Conservation (phyloP, 1,140 invertebrate species). For the Cryptotermes secundus region DNA sequence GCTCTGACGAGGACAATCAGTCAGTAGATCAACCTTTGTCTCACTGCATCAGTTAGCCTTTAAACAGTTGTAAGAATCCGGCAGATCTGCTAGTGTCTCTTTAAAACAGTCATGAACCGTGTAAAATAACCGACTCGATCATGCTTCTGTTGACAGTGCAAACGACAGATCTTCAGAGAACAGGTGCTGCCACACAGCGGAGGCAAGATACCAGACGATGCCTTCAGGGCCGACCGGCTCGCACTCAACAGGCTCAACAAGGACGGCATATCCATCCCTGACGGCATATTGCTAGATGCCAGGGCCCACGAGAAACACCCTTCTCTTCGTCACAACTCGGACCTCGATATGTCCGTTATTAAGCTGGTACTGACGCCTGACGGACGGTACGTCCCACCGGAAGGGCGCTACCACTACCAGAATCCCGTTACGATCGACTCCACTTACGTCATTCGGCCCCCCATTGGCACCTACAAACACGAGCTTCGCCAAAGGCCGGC, state of each 20-base stretch:
- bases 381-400: constrained; percentile 48
- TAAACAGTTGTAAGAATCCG: neutral
- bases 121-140: no score
- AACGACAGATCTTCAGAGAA: constrained; percentile 64
- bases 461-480: constrained; percentile 37
- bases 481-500: constrained; percentile 4
- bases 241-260: constrained; percentile 62
- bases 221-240: constrained; percentile 60
- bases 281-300: constrained; percentile 57
- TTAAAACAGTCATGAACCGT: neutral
- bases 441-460: constrained; percentile 50
- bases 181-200: constrained; percentile 61
- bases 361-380: constrained; percentile 49
- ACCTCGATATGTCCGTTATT: constrained; percentile 43
- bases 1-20: no score
- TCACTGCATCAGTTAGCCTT: no score
- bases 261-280: constrained; percentile 60
- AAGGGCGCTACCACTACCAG: constrained; percentile 45
- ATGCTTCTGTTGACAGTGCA: constrained; percentile 50
- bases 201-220: constrained; percentile 65
- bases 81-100: neutral
- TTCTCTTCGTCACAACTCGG: constrained; percentile 45
- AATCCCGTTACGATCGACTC: constrained; percentile 48
- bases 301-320: constrained; percentile 39
- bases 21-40: no score